These are phyloP conservation scores for Parasteatoda tepidariorum DNA, from an alignment of 1,140 invertebrate species.

Conservation along the genomic window DNA sequence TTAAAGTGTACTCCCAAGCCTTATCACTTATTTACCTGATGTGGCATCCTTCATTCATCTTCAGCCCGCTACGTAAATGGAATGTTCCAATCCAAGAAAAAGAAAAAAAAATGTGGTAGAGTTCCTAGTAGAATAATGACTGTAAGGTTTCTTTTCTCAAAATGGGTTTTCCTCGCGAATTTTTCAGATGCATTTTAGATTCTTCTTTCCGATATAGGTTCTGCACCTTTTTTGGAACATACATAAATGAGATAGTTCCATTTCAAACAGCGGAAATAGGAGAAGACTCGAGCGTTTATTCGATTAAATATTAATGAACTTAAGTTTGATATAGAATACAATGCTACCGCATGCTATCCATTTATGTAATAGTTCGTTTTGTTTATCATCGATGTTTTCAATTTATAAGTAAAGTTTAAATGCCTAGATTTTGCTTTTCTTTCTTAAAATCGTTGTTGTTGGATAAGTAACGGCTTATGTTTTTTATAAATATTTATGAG, in stretches of 20 bases:
- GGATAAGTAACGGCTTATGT: too few species aligned
- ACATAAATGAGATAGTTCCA: conserved; percentile 42
- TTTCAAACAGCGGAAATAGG: conserved; percentile 3
- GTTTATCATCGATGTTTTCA: too few species aligned
- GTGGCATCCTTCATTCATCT: conserved; percentile 45
- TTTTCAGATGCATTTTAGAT: conserved; percentile 59
- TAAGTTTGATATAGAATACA: too few species aligned
- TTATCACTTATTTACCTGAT: conserved; percentile 57
- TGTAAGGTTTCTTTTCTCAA: conserved; percentile 54
- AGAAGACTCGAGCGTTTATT: not conserved
- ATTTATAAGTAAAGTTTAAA: too few species aligned
- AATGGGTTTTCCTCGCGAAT: conserved; percentile 56
- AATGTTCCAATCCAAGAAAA: conserved; percentile 8
- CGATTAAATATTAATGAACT: not conserved
- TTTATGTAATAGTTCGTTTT: too few species aligned
- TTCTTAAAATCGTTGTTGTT: too few species aligned
- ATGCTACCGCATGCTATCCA: too few species aligned
- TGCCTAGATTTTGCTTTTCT: too few species aligned
- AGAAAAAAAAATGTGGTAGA: not conserved
- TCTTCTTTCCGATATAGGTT: conserved; percentile 44
- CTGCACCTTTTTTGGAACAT: conserved; percentile 31
- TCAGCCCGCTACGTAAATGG: conserved; percentile 42
- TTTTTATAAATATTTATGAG: too few species aligned
- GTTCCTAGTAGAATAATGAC: conserved; percentile 44
- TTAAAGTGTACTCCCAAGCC: conserved; percentile 43